Evolutionary conservation across 2,888 invertebrate species (phyloP), one percentile per base, ranked within the genome.

Genomic region (Caenorhabditis uteleia): DNA sequence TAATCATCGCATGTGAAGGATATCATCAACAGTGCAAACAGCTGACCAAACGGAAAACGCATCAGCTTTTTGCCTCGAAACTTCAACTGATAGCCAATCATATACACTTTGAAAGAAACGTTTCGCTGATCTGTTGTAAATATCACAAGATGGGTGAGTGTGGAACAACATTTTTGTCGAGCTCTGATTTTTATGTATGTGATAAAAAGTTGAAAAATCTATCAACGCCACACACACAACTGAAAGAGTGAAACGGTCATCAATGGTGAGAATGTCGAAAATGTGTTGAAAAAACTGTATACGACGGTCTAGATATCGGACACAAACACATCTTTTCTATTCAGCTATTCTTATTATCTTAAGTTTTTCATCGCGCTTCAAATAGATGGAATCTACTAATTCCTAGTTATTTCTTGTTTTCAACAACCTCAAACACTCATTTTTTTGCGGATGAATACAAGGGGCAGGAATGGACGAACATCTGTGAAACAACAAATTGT

Each of bases 281-380:
- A 26, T 29, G 43, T 53, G 59, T 49, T 20, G 42, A 59, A 59
- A 56, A 59, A 59, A 59, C 59, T 59, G 59, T 48, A 36, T 59
- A 59, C 27, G 38, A 53, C 46, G 45, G 59, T 59, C 59, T 60
- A 60, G 60, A 60, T 60, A 39, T 54, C 45, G 48, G 48, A 12
- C 53, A 60, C 53, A 48, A 48, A 12, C 29, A n/a, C 36, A 20
- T 7, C 20, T 18, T 20, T 36, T 36, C 20, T 36, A 20, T 36
- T 36, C n/a, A n/a, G 6, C 18, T 36, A 18, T 36, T n/a, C 3
- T 36, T 36, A 5, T 33, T 16, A 62, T 62, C 62, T 62, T 18
- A 62, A 56, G 62, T 62, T 62, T 62, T 62, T 62, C 62, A 62
- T 62, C 62, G 56, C 43, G 44, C n/a, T 10, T n/a, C 20, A 38